Evolutionary conservation across 2,888 invertebrate species (phyloP).

Genomic region (Branchellion lobata): DNA sequence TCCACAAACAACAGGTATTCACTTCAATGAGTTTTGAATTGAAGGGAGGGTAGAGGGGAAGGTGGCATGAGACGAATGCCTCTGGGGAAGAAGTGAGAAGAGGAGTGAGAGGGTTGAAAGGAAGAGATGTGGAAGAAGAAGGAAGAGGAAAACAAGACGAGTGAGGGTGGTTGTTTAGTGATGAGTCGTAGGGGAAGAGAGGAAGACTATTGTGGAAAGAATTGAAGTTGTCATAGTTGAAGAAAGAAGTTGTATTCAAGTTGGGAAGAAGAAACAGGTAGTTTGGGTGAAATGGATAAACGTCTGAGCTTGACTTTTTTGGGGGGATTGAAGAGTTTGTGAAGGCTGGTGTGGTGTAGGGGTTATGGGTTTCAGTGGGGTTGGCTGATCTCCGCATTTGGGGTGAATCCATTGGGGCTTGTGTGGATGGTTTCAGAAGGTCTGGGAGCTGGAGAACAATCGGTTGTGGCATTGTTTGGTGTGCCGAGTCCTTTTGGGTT

Average conservation of each 20-base stretch:
- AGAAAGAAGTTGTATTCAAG: not conserved
- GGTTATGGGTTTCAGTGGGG: not conserved
- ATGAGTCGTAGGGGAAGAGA: not conserved
- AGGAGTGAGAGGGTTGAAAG: not conserved
- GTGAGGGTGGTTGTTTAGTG: not conserved
- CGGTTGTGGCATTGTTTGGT: no score
- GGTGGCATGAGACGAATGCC: not conserved
- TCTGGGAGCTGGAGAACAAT: not conserved
- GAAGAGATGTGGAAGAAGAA: not conserved
- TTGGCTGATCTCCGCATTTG: no score
- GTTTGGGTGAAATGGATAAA: not conserved
- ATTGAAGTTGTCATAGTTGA: not conserved
- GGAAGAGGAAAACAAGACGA: not conserved
- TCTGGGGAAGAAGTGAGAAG: not conserved
- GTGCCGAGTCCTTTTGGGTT: no score
- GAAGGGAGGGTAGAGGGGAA: not conserved
- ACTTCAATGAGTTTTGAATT: not conserved
- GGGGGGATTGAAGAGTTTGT: not conserved
- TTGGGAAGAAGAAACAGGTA: no score
- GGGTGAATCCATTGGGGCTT: no score
- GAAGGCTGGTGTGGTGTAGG: not conserved
- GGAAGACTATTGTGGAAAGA: not conserved
- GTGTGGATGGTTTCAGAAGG: not conserved
- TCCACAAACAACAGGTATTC: conserved; percentile 2
- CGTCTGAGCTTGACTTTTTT: not conserved